Evolutionary conservation across 2,797 vertebrate genomes (phyloP).

Genomic region (Sebastes paucispinis): DNA sequence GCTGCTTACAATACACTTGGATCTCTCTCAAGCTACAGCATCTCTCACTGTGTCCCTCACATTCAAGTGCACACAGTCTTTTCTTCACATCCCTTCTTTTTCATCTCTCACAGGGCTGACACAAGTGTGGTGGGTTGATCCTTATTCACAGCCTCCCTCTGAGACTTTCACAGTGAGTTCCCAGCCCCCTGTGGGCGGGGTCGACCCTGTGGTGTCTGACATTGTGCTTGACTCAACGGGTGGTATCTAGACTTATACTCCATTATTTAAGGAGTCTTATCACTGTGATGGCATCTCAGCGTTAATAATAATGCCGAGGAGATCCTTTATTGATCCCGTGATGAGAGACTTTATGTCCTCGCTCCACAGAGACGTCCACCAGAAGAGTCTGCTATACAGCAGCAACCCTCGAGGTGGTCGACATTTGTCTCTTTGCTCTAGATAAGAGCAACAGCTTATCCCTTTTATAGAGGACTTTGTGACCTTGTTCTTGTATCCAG

Average conservation of each 20-base stretch:
- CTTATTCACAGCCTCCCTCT: background rate
- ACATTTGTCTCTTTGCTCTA: background rate
- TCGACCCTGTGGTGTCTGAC: background rate
- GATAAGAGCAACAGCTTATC: background rate
- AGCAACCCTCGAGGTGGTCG: background rate
- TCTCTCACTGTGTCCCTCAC: background rate
- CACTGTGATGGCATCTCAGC: background rate
- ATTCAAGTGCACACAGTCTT: background rate
- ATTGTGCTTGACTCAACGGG: background rate
- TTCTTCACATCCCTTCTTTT: background rate
- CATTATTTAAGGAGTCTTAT: conserved; percentile 3
- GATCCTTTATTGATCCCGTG: conserved; percentile 7
- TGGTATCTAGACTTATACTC: conserved; percentile 1
- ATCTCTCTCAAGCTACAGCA: background rate
- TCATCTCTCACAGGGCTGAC: conserved; percentile 19
- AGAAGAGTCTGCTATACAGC: background rate
- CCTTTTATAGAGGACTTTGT: conserved; percentile 4
- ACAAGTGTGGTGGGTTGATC: conserved; percentile 17
- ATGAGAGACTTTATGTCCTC: background rate
- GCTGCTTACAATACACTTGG: conserved; percentile 1
- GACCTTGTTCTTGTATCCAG: background rate
- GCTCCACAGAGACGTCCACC: background rate
- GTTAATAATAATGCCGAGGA: conserved; percentile 11
- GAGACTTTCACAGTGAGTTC: background rate
- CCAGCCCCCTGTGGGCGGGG: background rate